Evolutionary conservation across 2,113 vertebrate species (phyloP).

Genomic region (Formicarius rufipectus): DNA sequence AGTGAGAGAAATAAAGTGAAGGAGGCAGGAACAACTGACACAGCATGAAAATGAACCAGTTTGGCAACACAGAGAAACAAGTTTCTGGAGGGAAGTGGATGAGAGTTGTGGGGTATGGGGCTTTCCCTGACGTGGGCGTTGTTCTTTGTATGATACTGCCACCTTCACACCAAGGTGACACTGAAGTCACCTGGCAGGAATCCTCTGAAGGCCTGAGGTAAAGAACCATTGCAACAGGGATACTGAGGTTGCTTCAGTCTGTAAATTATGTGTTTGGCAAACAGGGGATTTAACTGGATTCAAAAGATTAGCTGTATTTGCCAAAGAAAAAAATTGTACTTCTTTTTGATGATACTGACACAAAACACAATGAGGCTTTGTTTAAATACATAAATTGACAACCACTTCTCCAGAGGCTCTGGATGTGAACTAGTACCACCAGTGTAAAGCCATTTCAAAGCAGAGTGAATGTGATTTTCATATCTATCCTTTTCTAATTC

Average conservation of each 20-base stretch:
- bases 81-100: background rate
- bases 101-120: background rate
- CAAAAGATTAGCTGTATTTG: background rate
- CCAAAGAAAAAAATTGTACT: background rate
- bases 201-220: background rate
- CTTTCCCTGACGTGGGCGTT: background rate
- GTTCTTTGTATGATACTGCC: background rate
- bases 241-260: background rate
- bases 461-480: constrained; percentile 69
- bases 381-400: background rate
- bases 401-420: background rate
- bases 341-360: background rate
- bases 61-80: background rate
- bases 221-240: background rate
- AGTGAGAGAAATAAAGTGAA: background rate
- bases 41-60: background rate
- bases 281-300: background rate
- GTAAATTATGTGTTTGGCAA: background rate
- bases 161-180: background rate
- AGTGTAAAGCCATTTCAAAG: constrained; percentile 70
- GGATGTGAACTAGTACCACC: constrained; percentile 23
- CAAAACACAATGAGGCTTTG: background rate
- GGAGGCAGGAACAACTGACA: background rate
- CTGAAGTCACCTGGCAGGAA: background rate
- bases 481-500: constrained; percentile 71